phyloP scores from a whole-genome alignment of 2,888 invertebrate species.

The Portevinia maculata region DNA sequence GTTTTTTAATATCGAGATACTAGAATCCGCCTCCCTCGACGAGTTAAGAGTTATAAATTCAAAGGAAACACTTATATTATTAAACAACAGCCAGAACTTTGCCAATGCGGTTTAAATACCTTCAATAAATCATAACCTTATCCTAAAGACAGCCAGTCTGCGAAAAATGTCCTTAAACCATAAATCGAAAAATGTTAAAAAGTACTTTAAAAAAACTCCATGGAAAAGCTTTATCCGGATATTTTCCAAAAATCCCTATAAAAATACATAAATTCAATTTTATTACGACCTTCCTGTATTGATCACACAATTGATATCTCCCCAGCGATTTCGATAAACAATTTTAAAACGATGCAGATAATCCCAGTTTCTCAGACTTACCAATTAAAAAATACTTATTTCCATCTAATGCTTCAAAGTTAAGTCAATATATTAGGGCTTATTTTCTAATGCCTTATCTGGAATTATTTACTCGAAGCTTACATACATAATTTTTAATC shows the following conservation, averaged over 20 bases:
- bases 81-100: too few species aligned
- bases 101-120: too few species aligned
- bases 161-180: neutral
- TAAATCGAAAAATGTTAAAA: neutral
- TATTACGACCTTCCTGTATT: constrained; percentile 13
- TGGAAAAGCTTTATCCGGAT: neutral
- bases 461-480: constrained; percentile 43
- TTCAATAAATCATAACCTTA: neutral
- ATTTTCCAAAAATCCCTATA: neutral
- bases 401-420: neutral
- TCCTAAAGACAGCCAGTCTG: neutral
- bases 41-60: too few species aligned
- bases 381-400: constrained; percentile 50
- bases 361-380: constrained; percentile 29
- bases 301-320: constrained; percentile 24
- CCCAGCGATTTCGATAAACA: constrained; percentile 37
- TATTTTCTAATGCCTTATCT: constrained; percentile 43
- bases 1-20: too few species aligned
- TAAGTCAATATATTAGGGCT: constrained; percentile 16
- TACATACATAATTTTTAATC: constrained; percentile 66
- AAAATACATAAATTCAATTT: constrained; percentile 26
- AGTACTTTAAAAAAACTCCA: neutral
- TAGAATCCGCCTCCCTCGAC: too few species aligned
- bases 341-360: constrained; percentile 31
- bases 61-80: too few species aligned